These are phyloP conservation scores for Seira sanloemensis DNA, from an alignment of 2,888 invertebrate genomes.

Conservation along the genomic window DNA sequence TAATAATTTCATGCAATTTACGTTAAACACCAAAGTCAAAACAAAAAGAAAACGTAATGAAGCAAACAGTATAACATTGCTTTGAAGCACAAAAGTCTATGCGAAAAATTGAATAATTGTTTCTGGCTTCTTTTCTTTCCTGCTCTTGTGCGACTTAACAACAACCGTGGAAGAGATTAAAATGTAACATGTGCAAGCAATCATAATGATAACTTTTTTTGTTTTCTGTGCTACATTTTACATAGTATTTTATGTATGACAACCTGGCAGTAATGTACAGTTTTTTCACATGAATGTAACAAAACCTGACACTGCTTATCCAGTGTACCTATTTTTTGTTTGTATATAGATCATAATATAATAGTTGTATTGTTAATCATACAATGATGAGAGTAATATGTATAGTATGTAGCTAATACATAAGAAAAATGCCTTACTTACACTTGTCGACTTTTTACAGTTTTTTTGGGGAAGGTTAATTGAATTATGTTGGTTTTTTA, in stretches of 20 bases:
- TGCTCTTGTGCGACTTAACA: conserved; percentile 56
- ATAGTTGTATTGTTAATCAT: conserved; percentile 4
- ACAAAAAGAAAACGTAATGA: conserved; percentile 39
- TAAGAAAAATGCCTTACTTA: conserved; percentile 39
- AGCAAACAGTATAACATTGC: background rate
- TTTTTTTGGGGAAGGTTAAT: conserved; percentile 30
- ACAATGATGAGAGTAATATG: conserved; percentile 4
- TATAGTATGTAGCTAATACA: conserved; percentile 34
- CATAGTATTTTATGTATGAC: conserved; percentile 43
- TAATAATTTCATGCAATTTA: conserved; percentile 41
- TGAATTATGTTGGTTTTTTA: conserved; percentile 34
- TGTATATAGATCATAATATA: conserved; percentile 15
- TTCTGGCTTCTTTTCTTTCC: conserved; percentile 23
- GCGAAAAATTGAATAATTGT: conserved; percentile 3
- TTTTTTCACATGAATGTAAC: conserved; percentile 51
- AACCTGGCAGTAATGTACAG: conserved; percentile 67
- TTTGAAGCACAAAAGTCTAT: background rate
- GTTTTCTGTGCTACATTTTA: conserved; percentile 58
- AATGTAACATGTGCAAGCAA: conserved; percentile 58
- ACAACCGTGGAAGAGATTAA: conserved; percentile 66
- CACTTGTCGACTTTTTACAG: conserved; percentile 20
- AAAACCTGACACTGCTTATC: conserved; percentile 39
- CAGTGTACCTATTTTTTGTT: conserved; percentile 30
- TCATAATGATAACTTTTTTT: conserved; percentile 27
- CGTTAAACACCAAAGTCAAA: no score